Evolutionary conservation across 1,140 invertebrate genomes (phyloP).

Genomic region (Trypoxylus dichotomus): DNA sequence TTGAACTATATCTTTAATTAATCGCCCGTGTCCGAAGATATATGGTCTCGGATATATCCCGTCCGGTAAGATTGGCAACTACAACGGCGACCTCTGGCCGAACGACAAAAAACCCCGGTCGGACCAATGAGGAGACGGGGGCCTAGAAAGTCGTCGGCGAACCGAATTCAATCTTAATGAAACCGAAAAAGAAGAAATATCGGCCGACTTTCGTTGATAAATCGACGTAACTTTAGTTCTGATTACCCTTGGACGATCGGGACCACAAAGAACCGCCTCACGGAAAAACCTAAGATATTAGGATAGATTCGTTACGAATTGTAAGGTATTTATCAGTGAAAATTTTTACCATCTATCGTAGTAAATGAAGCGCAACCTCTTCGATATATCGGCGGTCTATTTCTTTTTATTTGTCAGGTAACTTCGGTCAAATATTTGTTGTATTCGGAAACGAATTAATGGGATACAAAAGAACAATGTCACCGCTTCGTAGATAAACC

Average conservation of each 20-base stretch:
- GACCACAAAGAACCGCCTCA: constrained; percentile 41
- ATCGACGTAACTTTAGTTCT: constrained; percentile 45
- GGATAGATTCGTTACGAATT: constrained; percentile 41
- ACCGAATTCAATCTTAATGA: constrained; percentile 37
- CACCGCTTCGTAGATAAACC: no score
- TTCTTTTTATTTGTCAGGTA: no score
- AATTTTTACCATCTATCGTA: constrained; percentile 36
- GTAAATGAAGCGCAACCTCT: constrained; percentile 40
- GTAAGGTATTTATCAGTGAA: constrained; percentile 45
- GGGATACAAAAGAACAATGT: no score
- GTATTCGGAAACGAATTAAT: no score
- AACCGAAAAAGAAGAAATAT: constrained; percentile 45
- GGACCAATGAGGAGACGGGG: background rate
- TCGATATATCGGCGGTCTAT: background rate
- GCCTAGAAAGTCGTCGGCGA: background rate
- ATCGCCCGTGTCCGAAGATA: constrained; percentile 8
- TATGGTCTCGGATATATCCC: background rate
- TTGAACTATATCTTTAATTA: constrained; percentile 5
- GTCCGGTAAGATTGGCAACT: background rate
- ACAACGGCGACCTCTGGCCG: no score
- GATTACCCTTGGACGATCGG: constrained; percentile 41
- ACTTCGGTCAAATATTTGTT: no score
- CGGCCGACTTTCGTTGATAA: constrained; percentile 42
- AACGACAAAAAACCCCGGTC: background rate
- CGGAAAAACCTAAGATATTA: constrained; percentile 42